Percentiles rank a stretch among this genome's conserved stretches.
Evolutionary conservation across 2,797 vertebrate genomes (phyloP).

Genomic region (Syndactyla subalaris): DNA sequence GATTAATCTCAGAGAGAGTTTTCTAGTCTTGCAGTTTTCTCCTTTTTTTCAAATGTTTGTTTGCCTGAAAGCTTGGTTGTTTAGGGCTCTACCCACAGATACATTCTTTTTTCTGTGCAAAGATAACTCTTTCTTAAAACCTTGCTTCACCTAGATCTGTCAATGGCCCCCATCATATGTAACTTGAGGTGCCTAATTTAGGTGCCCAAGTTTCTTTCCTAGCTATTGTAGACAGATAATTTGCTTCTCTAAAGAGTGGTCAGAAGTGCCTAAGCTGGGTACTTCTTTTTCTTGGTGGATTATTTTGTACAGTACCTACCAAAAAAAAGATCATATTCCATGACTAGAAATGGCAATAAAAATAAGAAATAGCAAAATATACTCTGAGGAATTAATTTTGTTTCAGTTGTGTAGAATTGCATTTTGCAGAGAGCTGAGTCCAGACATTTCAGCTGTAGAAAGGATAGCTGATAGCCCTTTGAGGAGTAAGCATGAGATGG

Average conservation of each 20-base stretch:
- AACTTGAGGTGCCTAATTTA: background rate
- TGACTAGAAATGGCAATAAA: background rate
- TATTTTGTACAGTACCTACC: slow-evolving; percentile 1
- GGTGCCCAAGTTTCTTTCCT: background rate
- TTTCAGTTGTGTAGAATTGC: background rate
- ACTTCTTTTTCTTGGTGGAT: background rate
- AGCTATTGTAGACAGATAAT: background rate
- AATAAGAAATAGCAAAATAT: background rate
- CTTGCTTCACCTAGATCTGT: background rate
- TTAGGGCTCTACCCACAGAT: background rate
- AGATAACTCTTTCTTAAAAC: background rate
- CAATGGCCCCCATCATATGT: background rate
- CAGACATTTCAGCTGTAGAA: background rate
- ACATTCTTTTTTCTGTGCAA: background rate
- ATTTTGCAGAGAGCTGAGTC: background rate
- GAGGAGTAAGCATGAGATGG: background rate
- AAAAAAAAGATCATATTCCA: background rate
- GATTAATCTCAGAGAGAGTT: background rate
- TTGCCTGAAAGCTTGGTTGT: background rate
- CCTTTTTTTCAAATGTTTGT: background rate
- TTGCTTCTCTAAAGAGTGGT: background rate
- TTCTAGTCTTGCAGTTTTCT: background rate
- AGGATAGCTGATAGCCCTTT: background rate
- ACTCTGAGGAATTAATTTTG: slow-evolving; percentile 7
- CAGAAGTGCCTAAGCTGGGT: background rate